Evolutionary conservation across 2,888 invertebrate species (phyloP), one percentile per base, ranked within the genome.

Genomic region (Tiliacea citrago): DNA sequence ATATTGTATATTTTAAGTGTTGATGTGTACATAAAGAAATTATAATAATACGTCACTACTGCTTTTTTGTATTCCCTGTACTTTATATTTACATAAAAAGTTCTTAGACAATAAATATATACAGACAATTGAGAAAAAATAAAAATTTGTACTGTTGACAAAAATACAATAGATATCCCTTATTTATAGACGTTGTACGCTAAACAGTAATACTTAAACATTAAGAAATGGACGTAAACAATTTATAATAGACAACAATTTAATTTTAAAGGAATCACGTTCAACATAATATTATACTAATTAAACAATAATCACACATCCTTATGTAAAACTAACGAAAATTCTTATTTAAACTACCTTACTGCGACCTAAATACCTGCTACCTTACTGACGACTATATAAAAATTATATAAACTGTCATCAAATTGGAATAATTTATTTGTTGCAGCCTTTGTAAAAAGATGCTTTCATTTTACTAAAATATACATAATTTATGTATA

Each of bases 21-120:
- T 95, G 92, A 94, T 93, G 94, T 94, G 94, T 95, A 95, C 88
- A 95, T 93, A 94, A 93, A 92, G 67, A 91, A 93, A 91, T 87
- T 90, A 90, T 85, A 88, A 88, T 79, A 80, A 90, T 84, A 88
- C 68, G 76, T 86, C 81, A 84, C 79, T 84, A 76, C 68, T 79
- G 86, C 76, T 90, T 91, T 88, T 83, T 82, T 90, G 61, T 90
- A 86, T 88, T 92, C 89, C 92, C 91, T 91, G 89, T 89, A 89
- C 77, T 87, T 83, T 67, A 75, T 77, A 70, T 74, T 63, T 62
- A 84, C 62, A 73, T 49, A 74, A n/a, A 57, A 69, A n/a, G 21
- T 68, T 70, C 70, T 47, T 83, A 84, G 9, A 73, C 21, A 73
- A 65, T 51, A 80, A 35, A 81, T 68, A 82, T 68, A 70, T 58